Conservation (phyloP, 2,797 vertebrate genomes). For the Diceros bicornis region DNA sequence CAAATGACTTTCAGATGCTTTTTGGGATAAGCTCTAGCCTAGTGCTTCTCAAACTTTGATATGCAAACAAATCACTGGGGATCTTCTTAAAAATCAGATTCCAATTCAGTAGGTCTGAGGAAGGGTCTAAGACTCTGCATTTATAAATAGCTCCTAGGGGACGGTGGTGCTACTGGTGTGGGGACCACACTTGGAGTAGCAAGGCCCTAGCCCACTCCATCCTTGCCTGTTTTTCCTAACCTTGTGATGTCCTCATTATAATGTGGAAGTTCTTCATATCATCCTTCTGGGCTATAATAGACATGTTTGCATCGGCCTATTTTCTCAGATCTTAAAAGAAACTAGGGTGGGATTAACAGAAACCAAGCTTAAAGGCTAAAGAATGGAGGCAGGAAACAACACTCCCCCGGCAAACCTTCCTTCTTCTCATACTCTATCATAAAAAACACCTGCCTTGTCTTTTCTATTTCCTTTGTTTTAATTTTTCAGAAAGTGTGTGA, state of each 20-base stretch:
- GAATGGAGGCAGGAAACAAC: slow-evolving; percentile 18
- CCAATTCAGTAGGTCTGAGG: not conserved
- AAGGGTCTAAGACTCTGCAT: slow-evolving; percentile 35
- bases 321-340: slow-evolving; percentile 47
- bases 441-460: slow-evolving; percentile 3
- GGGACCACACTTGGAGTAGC: not conserved
- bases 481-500: not conserved
- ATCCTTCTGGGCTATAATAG: not conserved
- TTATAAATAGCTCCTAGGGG: not conserved
- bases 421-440: slow-evolving; percentile 45
- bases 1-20: slow-evolving; percentile 57
- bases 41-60: not conserved
- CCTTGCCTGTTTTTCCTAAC: not conserved
- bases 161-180: not conserved
- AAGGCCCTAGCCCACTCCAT: not conserved
- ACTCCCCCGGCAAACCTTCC: not conserved
- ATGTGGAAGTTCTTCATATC: slow-evolving; percentile 27
- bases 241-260: not conserved
- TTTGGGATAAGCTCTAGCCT: not conserved
- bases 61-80: not conserved
- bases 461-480: slow-evolving; percentile 50
- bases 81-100: slow-evolving; percentile 45
- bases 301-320: not conserved
- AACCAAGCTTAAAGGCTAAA: slow-evolving; percentile 15
- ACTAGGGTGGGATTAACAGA: not conserved